Percentiles rank a stretch among this genome's conserved stretches.
phyloP scores from a whole-genome alignment of 2,797 vertebrate species.

The Setipinna tenuifilis region DNA sequence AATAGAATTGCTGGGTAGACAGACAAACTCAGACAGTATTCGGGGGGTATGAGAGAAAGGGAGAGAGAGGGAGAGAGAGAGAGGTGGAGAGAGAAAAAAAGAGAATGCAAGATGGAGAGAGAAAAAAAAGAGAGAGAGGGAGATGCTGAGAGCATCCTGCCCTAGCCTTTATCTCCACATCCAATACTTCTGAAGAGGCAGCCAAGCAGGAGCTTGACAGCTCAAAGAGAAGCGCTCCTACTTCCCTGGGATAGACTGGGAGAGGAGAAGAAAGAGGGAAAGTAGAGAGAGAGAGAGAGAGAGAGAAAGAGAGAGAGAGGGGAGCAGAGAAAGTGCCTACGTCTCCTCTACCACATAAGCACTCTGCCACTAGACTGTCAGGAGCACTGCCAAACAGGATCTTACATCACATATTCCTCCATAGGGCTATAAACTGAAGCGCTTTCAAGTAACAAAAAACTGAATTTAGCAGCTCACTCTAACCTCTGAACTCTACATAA shows the following conservation, averaged over 20 bases:
- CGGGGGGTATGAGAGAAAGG: no score
- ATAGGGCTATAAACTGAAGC: conserved; percentile 20
- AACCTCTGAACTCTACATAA: conserved; percentile 5
- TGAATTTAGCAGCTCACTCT: conserved; percentile 3
- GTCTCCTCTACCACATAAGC: conserved; percentile 36
- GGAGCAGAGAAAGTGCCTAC: conserved; percentile 44
- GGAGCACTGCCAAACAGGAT: conserved; percentile 50
- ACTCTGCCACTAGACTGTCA: conserved; percentile 56
- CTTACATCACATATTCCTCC: conserved; percentile 43
- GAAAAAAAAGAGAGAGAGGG: conserved; percentile 33
- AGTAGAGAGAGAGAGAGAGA: conserved; percentile 47
- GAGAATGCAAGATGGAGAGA: no score
- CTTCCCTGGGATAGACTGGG: conserved; percentile 22
- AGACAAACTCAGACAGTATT: no score
- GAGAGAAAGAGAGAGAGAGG: conserved; percentile 36
- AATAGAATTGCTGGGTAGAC: neutral
- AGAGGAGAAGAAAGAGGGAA: conserved; percentile 40
- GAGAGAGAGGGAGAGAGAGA: no score
- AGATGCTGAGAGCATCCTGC: conserved; percentile 37
- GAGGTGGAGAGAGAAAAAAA: no score
- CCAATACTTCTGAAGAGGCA: conserved; percentile 41
- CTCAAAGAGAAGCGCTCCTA: conserved; percentile 37
- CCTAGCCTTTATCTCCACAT: conserved; percentile 41
- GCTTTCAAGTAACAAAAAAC: conserved; percentile 34
- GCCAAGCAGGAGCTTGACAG: conserved; percentile 9